Conservation (phyloP, 2,113 vertebrate species). For the Podarcis muralis region DNA sequence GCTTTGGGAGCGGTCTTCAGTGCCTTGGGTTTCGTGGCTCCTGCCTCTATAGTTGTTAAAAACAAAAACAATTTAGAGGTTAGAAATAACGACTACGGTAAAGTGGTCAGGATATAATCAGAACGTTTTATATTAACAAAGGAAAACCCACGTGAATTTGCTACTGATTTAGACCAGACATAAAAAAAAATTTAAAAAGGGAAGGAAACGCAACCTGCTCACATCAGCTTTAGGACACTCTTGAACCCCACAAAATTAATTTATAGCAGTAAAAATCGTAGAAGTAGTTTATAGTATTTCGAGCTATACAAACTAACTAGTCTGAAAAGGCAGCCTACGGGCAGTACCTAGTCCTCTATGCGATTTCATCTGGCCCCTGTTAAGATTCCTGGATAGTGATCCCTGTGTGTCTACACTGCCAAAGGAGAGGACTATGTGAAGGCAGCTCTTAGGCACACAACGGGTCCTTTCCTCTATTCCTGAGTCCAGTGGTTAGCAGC, state of each 20-base stretch:
- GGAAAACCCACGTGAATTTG: background rate
- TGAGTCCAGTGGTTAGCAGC: background rate
- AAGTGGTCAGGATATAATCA: background rate
- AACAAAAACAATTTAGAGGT: conserved; percentile 20
- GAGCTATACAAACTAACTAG: background rate
- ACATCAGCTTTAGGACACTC: background rate
- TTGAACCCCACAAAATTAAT: background rate
- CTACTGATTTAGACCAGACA: background rate
- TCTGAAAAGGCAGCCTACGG: background rate
- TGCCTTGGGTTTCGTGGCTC: conserved; percentile 41
- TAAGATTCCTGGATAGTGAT: background rate
- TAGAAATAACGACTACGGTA: background rate
- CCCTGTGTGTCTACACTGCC: background rate
- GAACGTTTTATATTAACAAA: background rate
- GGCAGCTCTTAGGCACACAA: too few species aligned
- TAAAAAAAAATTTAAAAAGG: background rate
- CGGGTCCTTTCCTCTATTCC: too few species aligned
- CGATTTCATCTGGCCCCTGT: background rate
- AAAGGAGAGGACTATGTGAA: background rate
- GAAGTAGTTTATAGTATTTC: background rate
- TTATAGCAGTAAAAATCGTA: conserved; percentile 5
- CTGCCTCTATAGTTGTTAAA: conserved; percentile 43
- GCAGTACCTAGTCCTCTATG: background rate
- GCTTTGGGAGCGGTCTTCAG: conserved; percentile 44
- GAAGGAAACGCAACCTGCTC: background rate